A percentile compares a stretch with the other conserved stretches of the same genome.
Evolutionary conservation across 2,797 vertebrate species (phyloP).

Genomic region (Poeciliopsis presidionis): DNA sequence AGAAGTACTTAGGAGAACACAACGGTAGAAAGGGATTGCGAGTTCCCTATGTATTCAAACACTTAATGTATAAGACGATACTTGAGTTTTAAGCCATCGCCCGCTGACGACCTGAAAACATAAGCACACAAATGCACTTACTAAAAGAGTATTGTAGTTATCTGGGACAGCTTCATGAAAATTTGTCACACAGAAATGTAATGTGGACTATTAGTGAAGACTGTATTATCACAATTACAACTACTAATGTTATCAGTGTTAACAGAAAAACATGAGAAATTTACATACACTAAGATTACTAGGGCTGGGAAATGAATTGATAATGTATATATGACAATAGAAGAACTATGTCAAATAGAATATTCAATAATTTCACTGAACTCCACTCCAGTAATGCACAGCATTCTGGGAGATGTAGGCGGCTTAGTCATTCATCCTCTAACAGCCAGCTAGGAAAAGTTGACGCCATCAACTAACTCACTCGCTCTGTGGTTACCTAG

Average conservation of each 20-base stretch:
- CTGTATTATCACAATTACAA: neutral
- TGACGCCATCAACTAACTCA: no score
- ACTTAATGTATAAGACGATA: constrained; percentile 80
- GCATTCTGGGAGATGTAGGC: no score
- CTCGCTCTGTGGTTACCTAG: no score
- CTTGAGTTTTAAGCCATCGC: constrained; percentile 84
- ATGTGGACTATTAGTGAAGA: constrained; percentile 21
- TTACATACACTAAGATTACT: neutral
- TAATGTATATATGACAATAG: no score
- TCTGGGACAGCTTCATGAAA: constrained; percentile 52
- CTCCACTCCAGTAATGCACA: no score
- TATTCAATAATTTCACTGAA: no score
- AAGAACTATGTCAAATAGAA: no score
- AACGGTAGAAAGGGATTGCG: constrained; percentile 27
- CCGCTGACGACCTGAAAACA: constrained; percentile 81
- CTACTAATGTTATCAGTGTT: neutral
- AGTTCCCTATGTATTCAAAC: constrained; percentile 39
- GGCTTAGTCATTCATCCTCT: no score
- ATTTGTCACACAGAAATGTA: constrained; percentile 57
- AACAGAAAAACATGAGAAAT: neutral
- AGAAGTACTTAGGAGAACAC: constrained; percentile 38
- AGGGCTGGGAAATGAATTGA: no score
- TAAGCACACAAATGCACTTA: constrained; percentile 65
- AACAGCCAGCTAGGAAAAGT: no score
- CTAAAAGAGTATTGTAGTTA: constrained; percentile 42